These are phyloP conservation scores for Calephelis nemesis DNA, from an alignment of 1,140 invertebrate species.

Conservation along the genomic window DNA sequence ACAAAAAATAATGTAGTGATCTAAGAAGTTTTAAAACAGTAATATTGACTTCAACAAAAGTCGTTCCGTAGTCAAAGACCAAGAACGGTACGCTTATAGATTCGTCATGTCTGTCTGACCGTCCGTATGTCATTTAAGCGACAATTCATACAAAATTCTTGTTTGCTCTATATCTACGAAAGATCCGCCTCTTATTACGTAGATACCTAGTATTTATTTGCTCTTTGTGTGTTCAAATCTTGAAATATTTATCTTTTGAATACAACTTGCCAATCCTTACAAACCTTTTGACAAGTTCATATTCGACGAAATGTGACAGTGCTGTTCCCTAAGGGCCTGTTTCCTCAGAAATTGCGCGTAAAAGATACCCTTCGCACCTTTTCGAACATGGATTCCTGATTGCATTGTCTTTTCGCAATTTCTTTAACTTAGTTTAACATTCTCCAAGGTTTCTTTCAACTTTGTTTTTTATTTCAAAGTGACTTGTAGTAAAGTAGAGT, in stretches of 20 bases:
- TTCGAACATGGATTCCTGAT: conserved; percentile 10
- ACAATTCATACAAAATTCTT: too few relatives aligned
- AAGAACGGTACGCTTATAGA: too few relatives aligned
- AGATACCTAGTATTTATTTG: too few relatives aligned
- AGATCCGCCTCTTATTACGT: too few relatives aligned
- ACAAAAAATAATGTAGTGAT: neutral
- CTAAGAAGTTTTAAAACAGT: too few relatives aligned
- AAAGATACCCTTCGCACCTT: conserved; percentile 12
- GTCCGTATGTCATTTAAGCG: too few relatives aligned
- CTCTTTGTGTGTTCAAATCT: neutral
- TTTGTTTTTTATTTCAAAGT: too few relatives aligned
- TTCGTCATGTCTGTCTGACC: too few relatives aligned
- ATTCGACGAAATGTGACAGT: conserved; percentile 5
- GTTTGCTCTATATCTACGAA: too few relatives aligned
- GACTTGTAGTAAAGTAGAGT: too few relatives aligned
- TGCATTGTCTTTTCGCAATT: conserved; percentile 7
- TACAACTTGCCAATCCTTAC: conserved; percentile 6
- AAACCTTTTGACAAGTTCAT: conserved; percentile 14
- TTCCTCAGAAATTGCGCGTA: conserved; percentile 8
- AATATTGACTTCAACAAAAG: too few relatives aligned
- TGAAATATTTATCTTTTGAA: conserved; percentile 5
- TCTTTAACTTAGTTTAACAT: neutral
- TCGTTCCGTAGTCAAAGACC: too few relatives aligned
- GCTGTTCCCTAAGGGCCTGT: neutral
- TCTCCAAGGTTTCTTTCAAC: neutral